Evolutionary conservation across 2,113 vertebrate species (phyloP), one percentile per base, ranked within the genome.

Genomic region (Podarcis muralis): DNA sequence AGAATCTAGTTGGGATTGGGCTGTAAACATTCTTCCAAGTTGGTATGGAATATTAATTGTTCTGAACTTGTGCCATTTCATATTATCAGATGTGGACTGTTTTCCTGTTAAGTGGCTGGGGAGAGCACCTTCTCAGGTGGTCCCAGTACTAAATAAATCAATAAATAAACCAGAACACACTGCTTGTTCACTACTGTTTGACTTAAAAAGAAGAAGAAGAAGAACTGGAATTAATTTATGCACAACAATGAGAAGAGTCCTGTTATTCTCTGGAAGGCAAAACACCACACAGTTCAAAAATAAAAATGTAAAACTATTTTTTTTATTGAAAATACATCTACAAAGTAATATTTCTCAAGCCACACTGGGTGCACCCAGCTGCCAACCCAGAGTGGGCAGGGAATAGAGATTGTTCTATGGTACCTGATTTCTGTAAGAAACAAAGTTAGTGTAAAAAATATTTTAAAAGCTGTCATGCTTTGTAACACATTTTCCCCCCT

Each of bases 311-410:
- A 97, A 97, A 96, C 97, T 97, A 97, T 94, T 96, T 95, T 94
- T 95, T 95, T 97, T 97, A 97, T 97, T 97, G 96, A 97, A 97
- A 97, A 97, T 96, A 97, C 96, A 96, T 95, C 97, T 98, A 97
- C 97, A 97, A 96, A 96, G 97, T 96, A 95, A 95, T 90, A 91
- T 92, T 95, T 95, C 90, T 94, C 95, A 94, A 92, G 94, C 95
- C 94, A 93, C 90, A 86, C 92, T 88, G 94, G 94, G 86, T 93
- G 90, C 93, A 93, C 76, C 74, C 4, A 86, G 80, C 91, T 92
- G 93, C 93, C 93, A 87, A 95, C 93, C 95, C 96, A 83, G 62
- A 86, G 87, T 92, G 76, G 89, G 82, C 87, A 91, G 53, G 94
- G 93, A 20, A 86, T 95, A 79, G 90, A 92, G 93, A 93, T 92